Evolutionary conservation across 2,113 vertebrate species (phyloP).

Genomic region (Lophochroa leadbeateri): DNA sequence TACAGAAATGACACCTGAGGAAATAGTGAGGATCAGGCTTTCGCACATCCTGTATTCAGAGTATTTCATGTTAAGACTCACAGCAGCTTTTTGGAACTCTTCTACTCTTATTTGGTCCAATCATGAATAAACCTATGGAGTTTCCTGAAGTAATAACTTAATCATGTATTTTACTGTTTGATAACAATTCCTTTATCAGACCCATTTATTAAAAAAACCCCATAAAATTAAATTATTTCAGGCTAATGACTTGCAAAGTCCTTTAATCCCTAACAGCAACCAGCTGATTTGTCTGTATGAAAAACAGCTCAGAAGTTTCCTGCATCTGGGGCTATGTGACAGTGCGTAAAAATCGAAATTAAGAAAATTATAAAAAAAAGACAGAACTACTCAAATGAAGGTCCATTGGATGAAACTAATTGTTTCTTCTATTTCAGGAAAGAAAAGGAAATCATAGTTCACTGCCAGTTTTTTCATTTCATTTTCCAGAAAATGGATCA

Average conservation of each 20-base stretch:
- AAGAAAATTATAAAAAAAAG: not conserved
- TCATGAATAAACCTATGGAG: not conserved
- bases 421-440: not conserved
- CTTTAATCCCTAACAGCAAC: not conserved
- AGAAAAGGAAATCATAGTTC: not conserved
- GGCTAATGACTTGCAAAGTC: not conserved
- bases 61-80: not conserved
- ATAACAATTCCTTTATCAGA: not conserved
- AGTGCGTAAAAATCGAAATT: not conserved
- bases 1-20: not conserved
- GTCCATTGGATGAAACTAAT: not conserved
- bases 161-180: not conserved
- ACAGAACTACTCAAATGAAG: not conserved
- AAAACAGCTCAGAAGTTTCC: not conserved
- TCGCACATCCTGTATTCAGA: not conserved
- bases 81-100: not conserved
- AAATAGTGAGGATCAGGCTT: not conserved
- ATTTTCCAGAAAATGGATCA: not conserved
- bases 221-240: not conserved
- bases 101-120: not conserved
- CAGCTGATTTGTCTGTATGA: not conserved
- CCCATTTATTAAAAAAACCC: not conserved
- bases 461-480: not conserved
- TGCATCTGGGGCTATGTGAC: not conserved
- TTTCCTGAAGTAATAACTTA: not conserved